Base-by-base conservation (phyloP, 2,113 vertebrate species). In the Ceyx cyanopectus region DNA sequence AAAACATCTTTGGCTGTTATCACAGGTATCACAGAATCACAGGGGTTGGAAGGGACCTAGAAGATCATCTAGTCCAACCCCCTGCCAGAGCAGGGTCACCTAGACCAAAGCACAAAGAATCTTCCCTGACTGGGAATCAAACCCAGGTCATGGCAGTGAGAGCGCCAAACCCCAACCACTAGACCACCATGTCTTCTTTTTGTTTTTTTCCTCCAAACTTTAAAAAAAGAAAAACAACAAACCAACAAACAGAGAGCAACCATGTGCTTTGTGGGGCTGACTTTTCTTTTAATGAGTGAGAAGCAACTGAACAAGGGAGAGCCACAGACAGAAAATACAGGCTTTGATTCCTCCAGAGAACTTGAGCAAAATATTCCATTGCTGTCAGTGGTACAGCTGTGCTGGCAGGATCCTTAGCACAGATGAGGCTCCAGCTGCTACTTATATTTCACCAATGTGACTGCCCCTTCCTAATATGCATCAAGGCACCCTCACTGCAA, bases 351-450 rank as follows among this genome's bases (percentile, higher is more conserved):
- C 94, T 93, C 93, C 88, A 88, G 94, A 94, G 95, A 95, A 85
- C 85, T 87, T 94, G 82, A 94, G 90, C 85, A 96, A 96, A 94
- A 95, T 95, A 87, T 95, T 95, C 95, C 94, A 89, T 82, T 95
- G 95, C 90, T 95, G 93, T 92, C 87, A 95, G 85, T 89, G 81
- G 75, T 92, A 95, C 95, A 95, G 95, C 95, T 95, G 90, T 91
- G 94, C 92, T 95, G 94, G 94, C 94, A 95, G 82, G 72, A 91
- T 82, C 78, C 72, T 65, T 10, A 65, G 63, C 58, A 20, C 54
- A 84, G 70, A 87, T 50, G 69, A 89, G 56, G 81, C 70, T 94
- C 75, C 85, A 77, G 87, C 56, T 46, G 0, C 82, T 85, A 67
- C 87, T 91, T 85, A 40, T 1, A 66, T 80, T 91, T 91, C 85